Evolutionary conservation across 2,797 vertebrate species (phyloP).

Genomic region (Brachyalestes nurse): DNA sequence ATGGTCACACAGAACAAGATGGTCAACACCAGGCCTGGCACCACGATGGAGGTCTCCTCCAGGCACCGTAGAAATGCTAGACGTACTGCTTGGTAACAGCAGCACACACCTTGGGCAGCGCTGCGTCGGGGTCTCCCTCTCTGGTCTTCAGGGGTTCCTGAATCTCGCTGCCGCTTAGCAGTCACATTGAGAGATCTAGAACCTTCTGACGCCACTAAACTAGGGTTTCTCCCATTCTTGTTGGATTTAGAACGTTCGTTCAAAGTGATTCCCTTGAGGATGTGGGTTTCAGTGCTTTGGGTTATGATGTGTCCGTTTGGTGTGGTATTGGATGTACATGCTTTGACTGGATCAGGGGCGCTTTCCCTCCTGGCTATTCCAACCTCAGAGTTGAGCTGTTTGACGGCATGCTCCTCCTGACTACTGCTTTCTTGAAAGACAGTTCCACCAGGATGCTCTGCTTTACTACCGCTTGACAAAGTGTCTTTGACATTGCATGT

Average conservation of each 20-base stretch:
- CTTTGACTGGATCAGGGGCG: conserved; percentile 50
- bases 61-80: conserved; percentile 69
- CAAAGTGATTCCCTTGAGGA: background rate
- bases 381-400: conserved; percentile 53
- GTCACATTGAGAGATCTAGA: background rate
- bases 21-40: conserved; percentile 75
- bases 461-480: background rate
- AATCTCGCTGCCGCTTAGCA: background rate
- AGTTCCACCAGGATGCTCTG: background rate
- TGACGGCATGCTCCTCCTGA: conserved; percentile 1
- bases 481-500: background rate
- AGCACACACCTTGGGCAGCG: conserved; percentile 51
- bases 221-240: background rate
- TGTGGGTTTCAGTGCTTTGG: background rate
- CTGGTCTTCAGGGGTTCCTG: background rate
- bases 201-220: background rate
- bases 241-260: background rate
- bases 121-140: background rate
- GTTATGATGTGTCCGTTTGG: background rate
- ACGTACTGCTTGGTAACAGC: conserved; percentile 65
- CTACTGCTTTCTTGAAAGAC: background rate
- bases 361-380: conserved; percentile 59
- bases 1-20: conserved; percentile 76
- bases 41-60: conserved; percentile 79
- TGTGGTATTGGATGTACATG: conserved; percentile 1